Conservation (phyloP, 2,888 invertebrate genomes). For the Sinhomidia bicolor region DNA sequence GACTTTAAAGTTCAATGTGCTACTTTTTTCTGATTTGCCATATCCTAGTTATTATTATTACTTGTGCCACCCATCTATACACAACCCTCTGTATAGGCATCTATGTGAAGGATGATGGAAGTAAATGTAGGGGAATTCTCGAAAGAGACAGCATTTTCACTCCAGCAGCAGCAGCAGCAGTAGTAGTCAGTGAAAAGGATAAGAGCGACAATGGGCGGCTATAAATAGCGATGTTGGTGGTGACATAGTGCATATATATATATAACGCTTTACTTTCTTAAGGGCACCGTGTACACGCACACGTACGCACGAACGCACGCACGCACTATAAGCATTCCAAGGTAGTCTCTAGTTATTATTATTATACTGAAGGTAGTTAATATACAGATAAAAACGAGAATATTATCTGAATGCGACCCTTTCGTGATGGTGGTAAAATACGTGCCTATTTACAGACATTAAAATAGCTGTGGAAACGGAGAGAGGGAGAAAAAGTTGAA, state of each 20-base stretch:
- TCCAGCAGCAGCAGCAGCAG: not conserved
- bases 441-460: not conserved
- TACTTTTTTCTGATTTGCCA: too few species aligned
- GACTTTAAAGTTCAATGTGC: too few species aligned
- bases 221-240: too few species aligned
- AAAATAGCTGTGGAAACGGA: constrained; percentile 2
- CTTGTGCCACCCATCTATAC: too few species aligned
- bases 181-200: too few species aligned
- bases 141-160: constrained; percentile 51
- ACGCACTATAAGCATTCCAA: not conserved
- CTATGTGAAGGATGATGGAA: too few species aligned
- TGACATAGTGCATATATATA: too few species aligned
- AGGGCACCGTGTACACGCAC: not conserved
- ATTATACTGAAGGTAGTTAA: not conserved
- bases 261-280: not conserved
- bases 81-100: too few species aligned
- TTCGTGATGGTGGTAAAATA: not conserved
- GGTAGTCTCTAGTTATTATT: not conserved
- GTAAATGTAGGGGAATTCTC: constrained; percentile 13
- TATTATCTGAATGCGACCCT: not conserved
- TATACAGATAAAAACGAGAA: not conserved
- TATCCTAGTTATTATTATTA: too few species aligned
- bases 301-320: not conserved
- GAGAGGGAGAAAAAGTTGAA: not conserved
- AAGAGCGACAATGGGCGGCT: not conserved